Base-by-base conservation (phyloP, 1,140 invertebrate genomes). In the Orius insidiosus region DNA sequence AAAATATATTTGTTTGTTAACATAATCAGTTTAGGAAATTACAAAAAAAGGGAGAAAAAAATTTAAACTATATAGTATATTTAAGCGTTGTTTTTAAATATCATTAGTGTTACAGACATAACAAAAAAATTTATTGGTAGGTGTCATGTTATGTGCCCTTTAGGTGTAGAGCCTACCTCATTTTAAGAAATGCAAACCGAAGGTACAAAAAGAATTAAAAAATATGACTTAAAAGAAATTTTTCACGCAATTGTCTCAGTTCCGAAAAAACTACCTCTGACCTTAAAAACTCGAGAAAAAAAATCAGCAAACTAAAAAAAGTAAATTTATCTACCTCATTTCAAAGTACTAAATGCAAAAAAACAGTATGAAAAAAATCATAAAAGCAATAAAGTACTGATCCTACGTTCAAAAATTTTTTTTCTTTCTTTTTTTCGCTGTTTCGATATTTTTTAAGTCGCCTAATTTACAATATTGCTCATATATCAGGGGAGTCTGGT, bases 21-120 rank as follows among this genome's bases (percentile, higher is more conserved):
- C 46, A 42, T 42, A 48, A 48, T 48, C 46, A 42, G 46, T 48
- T 48, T 48, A 48, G 46, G 41, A 43, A 24, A 43, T 31, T 36
- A 36, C 35, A 36, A 36, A 36, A 36, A 36, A 36, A 36, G 14
- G 35, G 16, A n/a, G 30, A n/a, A 16, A 24, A 24, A 24, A 24
- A 4, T 24, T 4, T 4, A 24, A 24, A 24, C 24, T 24, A 24
- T 24, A 24, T 24, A 24, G 24, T 24, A 24, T 24, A 24, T 24
- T 24, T 24, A 24, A 24, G 24, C 24, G 24, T 24, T 24, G 24
- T 24, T 43, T 43, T 31, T n/a, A n/a, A 43, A 43, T 43, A 43
- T 43, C 41, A 43, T 43, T 43, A 43, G 41, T 43, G 41, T 43
- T 43, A 43, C 41, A 43, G 41, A n/a, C 41, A 30, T 43, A n/a